Percentiles rank a stretch among this genome's conserved stretches.
Evolutionary conservation across 2,113 vertebrate genomes (phyloP).

Genomic region (Lathamus discolor): DNA sequence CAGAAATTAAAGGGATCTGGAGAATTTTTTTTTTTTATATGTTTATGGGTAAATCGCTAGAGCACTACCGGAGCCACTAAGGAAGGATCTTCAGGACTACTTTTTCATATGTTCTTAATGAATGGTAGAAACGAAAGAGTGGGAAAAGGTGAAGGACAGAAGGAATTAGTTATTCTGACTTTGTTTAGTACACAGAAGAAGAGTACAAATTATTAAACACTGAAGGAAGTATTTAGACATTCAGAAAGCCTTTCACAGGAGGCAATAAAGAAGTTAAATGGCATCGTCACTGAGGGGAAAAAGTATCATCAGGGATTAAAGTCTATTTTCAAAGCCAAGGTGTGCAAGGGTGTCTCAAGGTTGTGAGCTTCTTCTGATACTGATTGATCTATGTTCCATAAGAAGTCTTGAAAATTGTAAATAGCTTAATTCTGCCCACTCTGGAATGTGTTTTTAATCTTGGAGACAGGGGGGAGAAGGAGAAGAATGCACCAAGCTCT

Average conservation of each 20-base stretch:
- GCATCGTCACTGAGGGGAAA: neutral
- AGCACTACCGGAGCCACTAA: neutral
- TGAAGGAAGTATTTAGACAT: neutral
- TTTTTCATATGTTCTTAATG: neutral
- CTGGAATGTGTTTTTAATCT: neutral
- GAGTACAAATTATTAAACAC: neutral
- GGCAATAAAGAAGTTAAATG: neutral
- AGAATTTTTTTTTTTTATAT: neutral
- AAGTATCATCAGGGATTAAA: neutral
- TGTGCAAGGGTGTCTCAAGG: neutral
- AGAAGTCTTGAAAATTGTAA: neutral
- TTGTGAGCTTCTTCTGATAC: neutral
- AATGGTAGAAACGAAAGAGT: neutral
- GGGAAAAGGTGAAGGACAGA: neutral
- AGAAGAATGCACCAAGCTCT: neutral
- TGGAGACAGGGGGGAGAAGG: neutral
- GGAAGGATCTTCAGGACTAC: neutral
- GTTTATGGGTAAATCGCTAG: neutral
- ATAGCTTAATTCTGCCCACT: neutral
- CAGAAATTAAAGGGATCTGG: neutral
- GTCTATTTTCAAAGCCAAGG: neutral
- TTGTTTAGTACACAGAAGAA: neutral
- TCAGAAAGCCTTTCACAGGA: neutral
- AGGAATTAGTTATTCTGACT: neutral
- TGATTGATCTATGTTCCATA: neutral